phyloP scores from a whole-genome alignment of 2,888 invertebrate genomes.

The Reticulitermes lucifugus region DNA sequence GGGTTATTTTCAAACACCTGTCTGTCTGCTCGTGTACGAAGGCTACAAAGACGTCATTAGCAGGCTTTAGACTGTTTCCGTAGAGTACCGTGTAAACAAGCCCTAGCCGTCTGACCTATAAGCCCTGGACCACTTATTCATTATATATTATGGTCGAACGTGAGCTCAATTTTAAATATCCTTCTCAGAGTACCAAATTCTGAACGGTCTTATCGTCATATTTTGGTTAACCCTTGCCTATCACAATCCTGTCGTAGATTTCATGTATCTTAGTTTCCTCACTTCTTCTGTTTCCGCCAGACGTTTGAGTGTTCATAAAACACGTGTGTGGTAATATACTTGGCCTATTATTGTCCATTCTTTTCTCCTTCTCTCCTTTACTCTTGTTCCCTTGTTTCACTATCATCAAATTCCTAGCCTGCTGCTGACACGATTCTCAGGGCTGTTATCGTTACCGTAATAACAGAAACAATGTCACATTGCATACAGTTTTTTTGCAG shows the following conservation, averaged over 20 bases:
- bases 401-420: neutral
- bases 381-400: neutral
- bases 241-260: neutral
- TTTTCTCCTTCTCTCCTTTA: neutral
- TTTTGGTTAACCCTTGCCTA: neutral
- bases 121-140: no score
- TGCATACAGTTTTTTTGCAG: neutral
- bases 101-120: no score
- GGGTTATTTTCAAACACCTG: no score
- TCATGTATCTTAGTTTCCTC: neutral
- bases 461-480: conserved; percentile 17
- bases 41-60: no score
- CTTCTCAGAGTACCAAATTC: neutral
- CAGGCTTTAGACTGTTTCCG: no score
- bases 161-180: no score
- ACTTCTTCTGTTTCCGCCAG: neutral
- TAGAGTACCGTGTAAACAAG: no score
- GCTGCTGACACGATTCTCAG: neutral
- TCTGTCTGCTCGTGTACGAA: no score
- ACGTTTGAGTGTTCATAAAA: neutral
- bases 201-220: neutral
- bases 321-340: neutral
- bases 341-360: neutral
- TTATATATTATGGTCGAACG: no score
- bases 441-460: neutral